Evolutionary conservation across 2,888 invertebrate species (phyloP).

Genomic region (Dromius quadrimaculatus): DNA sequence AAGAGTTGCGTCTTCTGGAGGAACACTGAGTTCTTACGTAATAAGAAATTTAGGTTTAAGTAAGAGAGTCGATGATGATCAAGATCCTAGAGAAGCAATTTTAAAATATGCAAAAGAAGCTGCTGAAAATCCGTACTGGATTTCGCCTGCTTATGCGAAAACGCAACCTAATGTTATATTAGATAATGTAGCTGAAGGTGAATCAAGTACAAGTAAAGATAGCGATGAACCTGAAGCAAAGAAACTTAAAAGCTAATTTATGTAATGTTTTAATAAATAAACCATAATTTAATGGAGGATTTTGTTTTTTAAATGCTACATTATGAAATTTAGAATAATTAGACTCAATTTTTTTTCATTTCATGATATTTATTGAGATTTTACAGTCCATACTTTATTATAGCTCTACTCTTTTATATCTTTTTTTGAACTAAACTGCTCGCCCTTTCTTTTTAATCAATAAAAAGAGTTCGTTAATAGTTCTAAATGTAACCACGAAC

Average conservation of each 20-base stretch:
- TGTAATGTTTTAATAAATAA: conserved; percentile 25
- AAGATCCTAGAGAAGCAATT: conserved; percentile 95
- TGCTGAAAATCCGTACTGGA: conserved; percentile 97
- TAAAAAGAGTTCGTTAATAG: too few relatives aligned
- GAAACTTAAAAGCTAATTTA: conserved; percentile 59
- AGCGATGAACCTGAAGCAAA: conserved; percentile 61
- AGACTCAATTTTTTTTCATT: too few relatives aligned
- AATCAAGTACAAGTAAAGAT: conserved; percentile 61
- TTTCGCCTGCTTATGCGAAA: conserved; percentile 89
- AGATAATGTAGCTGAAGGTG: conserved; percentile 68
- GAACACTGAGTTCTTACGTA: conserved; percentile 95
- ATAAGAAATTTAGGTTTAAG: conserved; percentile 95
- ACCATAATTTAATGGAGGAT: conserved; percentile 8
- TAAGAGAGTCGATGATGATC: conserved; percentile 90
- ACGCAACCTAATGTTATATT: conserved; percentile 91
- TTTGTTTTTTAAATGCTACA: too few relatives aligned
- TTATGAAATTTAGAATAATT: too few relatives aligned
- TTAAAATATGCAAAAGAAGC: conserved; percentile 95
- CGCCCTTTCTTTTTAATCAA: too few relatives aligned
- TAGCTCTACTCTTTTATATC: too few relatives aligned
- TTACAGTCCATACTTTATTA: too few relatives aligned
- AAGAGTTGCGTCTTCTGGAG: conserved; percentile 92
- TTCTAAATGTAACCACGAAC: too few relatives aligned
- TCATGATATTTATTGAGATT: too few relatives aligned
- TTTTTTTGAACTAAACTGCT: too few relatives aligned